Conservation (phyloP, 2,797 vertebrate genomes). For the Sebastiscus tertius region DNA sequence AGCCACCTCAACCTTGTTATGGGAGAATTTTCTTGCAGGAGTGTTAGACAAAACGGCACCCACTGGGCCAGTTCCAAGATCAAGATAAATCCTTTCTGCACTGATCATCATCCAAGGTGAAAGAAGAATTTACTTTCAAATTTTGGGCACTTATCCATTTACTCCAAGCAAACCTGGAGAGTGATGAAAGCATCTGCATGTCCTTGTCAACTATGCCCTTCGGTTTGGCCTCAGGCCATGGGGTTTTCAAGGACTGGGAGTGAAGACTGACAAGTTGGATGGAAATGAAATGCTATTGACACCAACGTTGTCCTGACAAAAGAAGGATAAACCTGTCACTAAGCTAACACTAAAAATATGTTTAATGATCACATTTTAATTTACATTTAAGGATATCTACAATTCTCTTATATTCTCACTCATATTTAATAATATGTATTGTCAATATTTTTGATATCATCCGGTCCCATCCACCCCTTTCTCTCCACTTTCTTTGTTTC, state of each 20-base stretch:
- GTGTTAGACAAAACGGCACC: constrained; percentile 22
- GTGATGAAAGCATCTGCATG: constrained; percentile 9
- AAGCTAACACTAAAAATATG: neutral
- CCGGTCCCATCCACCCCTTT: neutral
- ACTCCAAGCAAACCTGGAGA: neutral
- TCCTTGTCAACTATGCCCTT: constrained; percentile 28
- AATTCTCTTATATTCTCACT: neutral
- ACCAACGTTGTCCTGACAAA: neutral
- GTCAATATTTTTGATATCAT: neutral
- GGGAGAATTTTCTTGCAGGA: constrained; percentile 9
- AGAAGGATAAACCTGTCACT: neutral
- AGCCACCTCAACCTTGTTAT: constrained; percentile 23
- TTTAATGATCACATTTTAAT: neutral
- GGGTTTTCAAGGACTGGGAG: constrained; percentile 16
- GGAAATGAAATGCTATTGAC: constrained; percentile 1
- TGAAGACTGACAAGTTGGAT: constrained; percentile 12
- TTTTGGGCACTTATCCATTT: constrained; percentile 25
- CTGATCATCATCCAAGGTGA: constrained; percentile 19
- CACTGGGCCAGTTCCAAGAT: constrained; percentile 25
- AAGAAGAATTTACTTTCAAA: constrained; percentile 24
- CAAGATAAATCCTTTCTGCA: constrained; percentile 10
- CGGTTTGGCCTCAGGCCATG: constrained; percentile 13
- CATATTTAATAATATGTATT: neutral
- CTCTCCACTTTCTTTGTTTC: neutral
- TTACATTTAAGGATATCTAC: neutral